Conservation (phyloP, 2,888 invertebrate species). For the Parochlus steinenii region DNA sequence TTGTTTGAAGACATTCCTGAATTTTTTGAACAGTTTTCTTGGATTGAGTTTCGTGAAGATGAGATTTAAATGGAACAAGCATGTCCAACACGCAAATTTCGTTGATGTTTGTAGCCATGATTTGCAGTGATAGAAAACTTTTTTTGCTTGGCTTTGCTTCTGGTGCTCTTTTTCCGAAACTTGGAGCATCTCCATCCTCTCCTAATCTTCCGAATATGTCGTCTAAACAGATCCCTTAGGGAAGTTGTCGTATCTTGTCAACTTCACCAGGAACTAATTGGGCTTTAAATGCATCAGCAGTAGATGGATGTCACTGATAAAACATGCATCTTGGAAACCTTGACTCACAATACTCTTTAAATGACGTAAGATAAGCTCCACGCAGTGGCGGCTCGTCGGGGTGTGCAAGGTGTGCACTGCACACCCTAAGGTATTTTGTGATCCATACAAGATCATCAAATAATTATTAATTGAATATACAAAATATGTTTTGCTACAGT, state of each 20-base stretch:
- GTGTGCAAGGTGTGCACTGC: too few relatives aligned
- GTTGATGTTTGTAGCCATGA: slow-evolving; percentile 62
- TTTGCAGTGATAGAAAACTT: slow-evolving; percentile 70
- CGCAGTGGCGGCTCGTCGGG: too few relatives aligned
- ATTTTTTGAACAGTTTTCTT: slow-evolving; percentile 65
- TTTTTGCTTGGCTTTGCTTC: slow-evolving; percentile 72
- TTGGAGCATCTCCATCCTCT: slow-evolving; percentile 84
- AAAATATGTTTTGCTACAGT: too few relatives aligned
- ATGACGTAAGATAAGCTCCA: too few relatives aligned
- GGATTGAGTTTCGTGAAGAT: slow-evolving; percentile 58
- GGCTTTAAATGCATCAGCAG: slow-evolving; percentile 57
- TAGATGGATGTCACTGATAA: slow-evolving; percentile 74
- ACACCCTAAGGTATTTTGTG: too few relatives aligned
- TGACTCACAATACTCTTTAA: slow-evolving; percentile 61
- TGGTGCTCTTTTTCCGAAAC: slow-evolving; percentile 61
- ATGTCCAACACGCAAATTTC: slow-evolving; percentile 59
- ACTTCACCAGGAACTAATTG: slow-evolving; percentile 54
- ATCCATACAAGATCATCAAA: too few relatives aligned
- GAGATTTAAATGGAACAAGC: slow-evolving; percentile 64
- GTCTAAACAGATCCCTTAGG: slow-evolving; percentile 67
- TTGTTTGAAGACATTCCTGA: slow-evolving; percentile 59
- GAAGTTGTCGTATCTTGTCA: slow-evolving; percentile 56
- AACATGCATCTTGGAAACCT: slow-evolving; percentile 90
- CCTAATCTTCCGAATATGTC: slow-evolving; percentile 78
- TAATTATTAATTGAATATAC: too few relatives aligned